Base-by-base conservation (phyloP, 2,113 vertebrate genomes). In the Muntiacus reevesi region DNA sequence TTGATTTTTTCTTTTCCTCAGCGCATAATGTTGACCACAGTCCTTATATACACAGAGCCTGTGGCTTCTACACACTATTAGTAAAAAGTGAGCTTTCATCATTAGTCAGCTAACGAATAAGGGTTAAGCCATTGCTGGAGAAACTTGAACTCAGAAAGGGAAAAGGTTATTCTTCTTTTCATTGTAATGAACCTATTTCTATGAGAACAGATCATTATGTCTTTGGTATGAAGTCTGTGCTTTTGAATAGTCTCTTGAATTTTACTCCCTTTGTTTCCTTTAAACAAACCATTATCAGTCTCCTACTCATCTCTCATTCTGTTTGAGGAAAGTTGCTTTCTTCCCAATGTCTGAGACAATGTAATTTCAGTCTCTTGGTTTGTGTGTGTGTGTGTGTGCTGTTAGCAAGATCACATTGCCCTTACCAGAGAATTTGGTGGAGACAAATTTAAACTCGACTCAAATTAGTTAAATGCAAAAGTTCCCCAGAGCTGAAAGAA, bases 81-180 rank as follows among this genome's bases (percentile, higher is more conserved):
- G 15, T 83, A 96, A 91, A 97, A 98, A 96, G 78, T 78, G 19
- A 54, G 78, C 97, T 97, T 97, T 64, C 81, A 95, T 97, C 95
- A 76, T 97, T 97, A 98, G 30, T 57, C 88, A 97, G 40, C 89
- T 98, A 91, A 91, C 97, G 95, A 98, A 97, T 85, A 97, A 96
- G 21, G 12, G 30, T 97, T 96, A 91, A 97, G 79, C 4, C 33
- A 79, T 94, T 95, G 60, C 90, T 83, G 89, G 59, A 93, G 71
- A 95, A 81, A 97, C 86, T 82, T 98, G 97, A 98, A 81, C 52
- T 98, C 85, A 82, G 60, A 96, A 87, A 13, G 5, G 4, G 84
- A 86, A 95, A 96, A 97, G 40, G 33, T 97, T 97, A 88, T 74
- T 97, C 62, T 94, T 78, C 95, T 93, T 93, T 82, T 97, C 97